Evolutionary conservation across 2,113 vertebrate genomes (phyloP).

Genomic region (Heterochromis multidens): DNA sequence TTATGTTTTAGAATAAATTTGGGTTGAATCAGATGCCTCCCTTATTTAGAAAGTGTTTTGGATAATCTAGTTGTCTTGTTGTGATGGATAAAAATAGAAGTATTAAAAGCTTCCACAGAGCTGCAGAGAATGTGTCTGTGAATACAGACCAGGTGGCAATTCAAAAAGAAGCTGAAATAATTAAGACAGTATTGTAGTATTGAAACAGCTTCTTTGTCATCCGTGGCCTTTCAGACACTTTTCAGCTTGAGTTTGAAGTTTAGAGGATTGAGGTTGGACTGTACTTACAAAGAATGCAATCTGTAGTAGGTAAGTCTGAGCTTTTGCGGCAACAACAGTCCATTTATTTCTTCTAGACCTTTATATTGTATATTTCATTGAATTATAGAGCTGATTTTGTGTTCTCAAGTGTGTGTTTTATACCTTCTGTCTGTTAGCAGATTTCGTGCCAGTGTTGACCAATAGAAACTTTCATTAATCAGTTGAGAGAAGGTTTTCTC

Average conservation of each 20-base stretch:
- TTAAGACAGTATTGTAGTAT: not conserved
- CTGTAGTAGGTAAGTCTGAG: not conserved
- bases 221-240: not conserved
- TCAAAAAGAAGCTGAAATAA: not conserved
- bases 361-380: not conserved
- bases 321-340: not conserved
- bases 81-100: not conserved
- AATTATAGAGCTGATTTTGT: not conserved
- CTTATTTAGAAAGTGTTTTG: not conserved
- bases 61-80: not conserved
- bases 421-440: not conserved
- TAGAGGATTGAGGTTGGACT: not conserved
- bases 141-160: not conserved
- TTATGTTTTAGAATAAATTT: not conserved
- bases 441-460: not conserved
- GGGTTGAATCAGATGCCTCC: not conserved
- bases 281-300: not conserved
- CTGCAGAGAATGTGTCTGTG: not conserved
- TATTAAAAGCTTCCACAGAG: not conserved
- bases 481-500: not conserved
- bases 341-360: not conserved
- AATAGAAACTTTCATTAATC: not conserved
- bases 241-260: not conserved
- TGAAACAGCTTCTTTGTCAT: not conserved
- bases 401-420: not conserved